A percentile compares a stretch with the other conserved stretches of the same genome.
Evolutionary conservation across 2,797 vertebrate genomes (phyloP).

Genomic region (Cyclopterus lumpus): DNA sequence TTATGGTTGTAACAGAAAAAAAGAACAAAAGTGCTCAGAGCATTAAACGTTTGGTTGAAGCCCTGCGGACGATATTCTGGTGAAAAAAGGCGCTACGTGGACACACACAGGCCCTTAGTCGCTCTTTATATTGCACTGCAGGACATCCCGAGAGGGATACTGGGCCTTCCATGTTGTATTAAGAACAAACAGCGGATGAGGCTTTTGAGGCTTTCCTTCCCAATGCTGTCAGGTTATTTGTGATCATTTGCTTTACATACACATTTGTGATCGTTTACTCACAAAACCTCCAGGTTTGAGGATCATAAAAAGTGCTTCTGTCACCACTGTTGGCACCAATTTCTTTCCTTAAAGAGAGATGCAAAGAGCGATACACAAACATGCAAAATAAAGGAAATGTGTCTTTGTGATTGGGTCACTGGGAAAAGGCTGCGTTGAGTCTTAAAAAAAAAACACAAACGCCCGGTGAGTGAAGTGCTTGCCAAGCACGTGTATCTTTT

Average conservation of each 20-base stretch:
- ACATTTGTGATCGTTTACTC: background rate
- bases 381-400: too few species aligned
- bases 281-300: background rate
- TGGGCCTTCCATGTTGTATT: too few species aligned
- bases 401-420: constrained; percentile 24
- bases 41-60: too few species aligned
- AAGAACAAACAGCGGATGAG: too few species aligned
- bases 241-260: background rate
- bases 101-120: background rate
- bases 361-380: background rate
- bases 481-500: constrained; percentile 11
- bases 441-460: constrained; percentile 42
- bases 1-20: too few species aligned
- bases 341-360: background rate
- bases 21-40: too few species aligned
- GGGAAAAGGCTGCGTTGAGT: constrained; percentile 14
- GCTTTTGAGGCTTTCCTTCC: background rate
- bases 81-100: too few species aligned
- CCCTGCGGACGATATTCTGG: too few species aligned
- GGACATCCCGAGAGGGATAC: background rate
- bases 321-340: background rate
- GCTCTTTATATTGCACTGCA: background rate
- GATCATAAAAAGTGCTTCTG: background rate
- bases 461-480: constrained; percentile 5
- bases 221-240: background rate